Evolutionary conservation across 1,140 invertebrate species (phyloP).

Genomic region (Lordiphosa collinella): DNA sequence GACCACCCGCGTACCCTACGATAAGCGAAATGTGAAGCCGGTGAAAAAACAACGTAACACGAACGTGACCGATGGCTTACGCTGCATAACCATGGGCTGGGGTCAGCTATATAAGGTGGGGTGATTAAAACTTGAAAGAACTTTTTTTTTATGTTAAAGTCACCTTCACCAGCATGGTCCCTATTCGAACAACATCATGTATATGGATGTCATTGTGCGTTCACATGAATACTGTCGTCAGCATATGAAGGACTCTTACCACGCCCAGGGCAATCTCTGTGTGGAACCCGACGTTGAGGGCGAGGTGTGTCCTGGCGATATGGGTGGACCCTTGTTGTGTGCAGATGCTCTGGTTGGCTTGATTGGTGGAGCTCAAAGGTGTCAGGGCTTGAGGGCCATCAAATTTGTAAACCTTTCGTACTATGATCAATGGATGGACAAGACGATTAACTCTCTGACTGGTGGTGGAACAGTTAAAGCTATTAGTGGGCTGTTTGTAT

Average conservation of each 20-base stretch:
- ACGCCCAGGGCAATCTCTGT: constrained; percentile 10
- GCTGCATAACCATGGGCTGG: constrained; percentile 46
- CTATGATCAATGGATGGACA: constrained; percentile 18
- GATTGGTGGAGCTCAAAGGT: constrained; percentile 29
- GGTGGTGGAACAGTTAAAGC: background rate
- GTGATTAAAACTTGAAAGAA: too few relatives aligned
- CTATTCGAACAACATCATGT: constrained; percentile 40
- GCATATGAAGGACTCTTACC: background rate
- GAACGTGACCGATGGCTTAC: background rate
- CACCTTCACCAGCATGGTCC: constrained; percentile 65
- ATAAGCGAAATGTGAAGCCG: constrained; percentile 19
- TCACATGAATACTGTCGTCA: background rate
- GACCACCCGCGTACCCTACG: constrained; percentile 6
- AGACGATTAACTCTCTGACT: background rate
- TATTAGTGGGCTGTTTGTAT: background rate
- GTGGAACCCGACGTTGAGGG: background rate
- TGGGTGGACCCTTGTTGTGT: constrained; percentile 51
- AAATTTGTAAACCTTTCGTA: constrained; percentile 30
- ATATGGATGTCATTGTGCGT: constrained; percentile 18
- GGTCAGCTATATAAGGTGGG: constrained; percentile 48
- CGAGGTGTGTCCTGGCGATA: constrained; percentile 40
- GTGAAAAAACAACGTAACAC: background rate
- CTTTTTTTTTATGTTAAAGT: too few relatives aligned
- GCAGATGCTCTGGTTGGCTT: constrained; percentile 19
- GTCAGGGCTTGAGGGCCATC: constrained; percentile 8